Base-by-base conservation (phyloP, 2,113 vertebrate species). In the Odocoileus virginianus region DNA sequence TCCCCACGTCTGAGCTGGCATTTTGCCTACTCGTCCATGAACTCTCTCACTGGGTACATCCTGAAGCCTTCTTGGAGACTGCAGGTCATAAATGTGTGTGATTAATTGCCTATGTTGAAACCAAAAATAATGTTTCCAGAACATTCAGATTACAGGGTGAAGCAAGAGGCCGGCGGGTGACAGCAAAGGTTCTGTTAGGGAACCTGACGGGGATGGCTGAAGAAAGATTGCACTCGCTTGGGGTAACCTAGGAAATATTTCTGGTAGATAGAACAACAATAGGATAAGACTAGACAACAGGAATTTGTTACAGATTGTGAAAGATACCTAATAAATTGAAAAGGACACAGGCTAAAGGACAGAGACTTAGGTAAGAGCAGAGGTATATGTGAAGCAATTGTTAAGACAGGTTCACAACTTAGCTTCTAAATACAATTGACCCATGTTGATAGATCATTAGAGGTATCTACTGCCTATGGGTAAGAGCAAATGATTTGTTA, bases 61-160 rank as follows among this genome's bases (percentile, higher is more conserved):
- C 96, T 97, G 92, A 98, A 97, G 92, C 57, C 82, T 97, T 98
- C 92, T 96, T 97, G 92, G 94, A 97, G 96, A 94, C 67, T 97
- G 79, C 86, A 87, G 86, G 86, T 97, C 92, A 97, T 98, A 97
- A 98, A 98, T 89, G 94, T 87, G 33, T 55, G 85, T 97, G 94
- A 98, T 97, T 98, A 97, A 98, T 96, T 95, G 93, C 82, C 12
- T 91, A 25, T 98, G 96, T 97, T 97, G 98, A 97, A 97, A 97
- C 25, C 4, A 40, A 94, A 97, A 96, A 78, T 95, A 90, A 87
- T 95, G 45, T 55, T 95, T 98, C 95, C 89, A 97, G 96, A 98
- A 96, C 82, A 86, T 96, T 97, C 86, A 88, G 67, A 97, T 47
- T 96, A 81, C 84, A 89, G 57, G 30, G 40, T 97, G 96, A 97